Evolutionary conservation across 2,797 vertebrate species (phyloP), one percentile per base, ranked within the genome.

Genomic region (Neosilurus hyrtlii): DNA sequence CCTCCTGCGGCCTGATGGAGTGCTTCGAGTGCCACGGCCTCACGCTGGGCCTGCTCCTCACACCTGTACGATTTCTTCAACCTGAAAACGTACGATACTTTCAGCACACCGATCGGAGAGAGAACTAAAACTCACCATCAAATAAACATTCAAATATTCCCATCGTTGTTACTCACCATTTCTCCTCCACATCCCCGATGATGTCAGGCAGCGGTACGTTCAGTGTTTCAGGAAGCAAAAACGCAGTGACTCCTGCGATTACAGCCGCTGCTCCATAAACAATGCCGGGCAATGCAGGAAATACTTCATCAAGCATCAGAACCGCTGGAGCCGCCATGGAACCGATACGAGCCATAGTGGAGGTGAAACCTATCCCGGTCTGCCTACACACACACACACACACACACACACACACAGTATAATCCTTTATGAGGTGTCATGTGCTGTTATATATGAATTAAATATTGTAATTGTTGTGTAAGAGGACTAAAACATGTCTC

Each of bases 261-360:
- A 97, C 85, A 0, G 96, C 96, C 0, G 94, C 85, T 0, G 93
- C 89, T 0, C 96, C 96, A 0, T 96, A 98, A 75, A 97, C 94
- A 0, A 96, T 18, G 7, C 96, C 92, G 0, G 97, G 96, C 54
- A 97, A 24, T 51, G 92, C 89, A 20, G 95, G 93, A 80, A 96
- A 88, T 0, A 96, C 90, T 88, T 98, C 97, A 0, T 96, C 93
- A 51, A 95, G 86, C 86, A 99, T 95, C 82, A 96, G 94, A 65
- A 97, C 95, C 3, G 96, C 90, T 0, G 97, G 97, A 0, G 97
- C 96, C 0, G 97, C 93, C 87, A 99, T 98, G 88, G 96, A 96
- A 0, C 97, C 97, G 0, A 96, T 80, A 0, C 96, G 92, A 0
- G 96, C 94, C 96, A 97, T 95, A 0, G 95, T 98, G 86, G 95